Evolutionary conservation across 2,888 invertebrate species (phyloP).

Genomic region (Drosophila picticornis): DNA sequence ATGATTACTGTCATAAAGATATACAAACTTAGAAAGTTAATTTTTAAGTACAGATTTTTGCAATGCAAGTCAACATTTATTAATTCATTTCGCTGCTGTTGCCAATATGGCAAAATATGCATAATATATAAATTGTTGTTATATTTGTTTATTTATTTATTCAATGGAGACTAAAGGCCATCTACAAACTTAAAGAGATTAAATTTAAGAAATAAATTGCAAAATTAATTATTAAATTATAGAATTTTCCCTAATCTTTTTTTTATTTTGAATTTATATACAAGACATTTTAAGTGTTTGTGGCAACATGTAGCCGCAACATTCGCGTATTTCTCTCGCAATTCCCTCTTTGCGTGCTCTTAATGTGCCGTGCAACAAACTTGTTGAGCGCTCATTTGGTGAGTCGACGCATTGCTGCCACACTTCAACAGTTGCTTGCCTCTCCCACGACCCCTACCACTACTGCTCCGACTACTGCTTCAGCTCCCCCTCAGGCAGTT

Average conservation of each 20-base stretch:
- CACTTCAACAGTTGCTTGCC: slow-evolving; percentile 71
- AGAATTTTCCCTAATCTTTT: not conserved
- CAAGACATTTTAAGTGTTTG: not conserved
- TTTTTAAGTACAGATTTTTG: too few species aligned
- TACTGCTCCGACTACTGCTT: not conserved
- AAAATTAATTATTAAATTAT: not conserved
- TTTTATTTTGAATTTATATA: not conserved
- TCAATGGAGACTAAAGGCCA: not conserved
- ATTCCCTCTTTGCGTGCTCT: not conserved
- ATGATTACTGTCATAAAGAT: too few species aligned
- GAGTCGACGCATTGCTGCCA: slow-evolving; percentile 64
- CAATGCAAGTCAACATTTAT: too few species aligned
- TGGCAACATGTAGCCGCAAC: slow-evolving; percentile 55
- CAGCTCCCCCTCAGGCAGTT: not conserved
- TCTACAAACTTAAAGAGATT: not conserved
- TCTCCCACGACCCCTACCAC: slow-evolving; percentile 8
- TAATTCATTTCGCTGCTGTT: too few species aligned
- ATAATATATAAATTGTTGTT: not conserved
- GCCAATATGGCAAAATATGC: too few species aligned
- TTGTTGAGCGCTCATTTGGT: slow-evolving; percentile 72
- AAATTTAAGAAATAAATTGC: not conserved
- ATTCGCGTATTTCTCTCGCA: slow-evolving; percentile 7
- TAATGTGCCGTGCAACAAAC: slow-evolving; percentile 65
- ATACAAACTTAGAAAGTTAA: too few species aligned
- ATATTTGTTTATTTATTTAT: not conserved